Base-by-base conservation (phyloP, 2,888 invertebrate species). In the Notodonta ziczac region DNA sequence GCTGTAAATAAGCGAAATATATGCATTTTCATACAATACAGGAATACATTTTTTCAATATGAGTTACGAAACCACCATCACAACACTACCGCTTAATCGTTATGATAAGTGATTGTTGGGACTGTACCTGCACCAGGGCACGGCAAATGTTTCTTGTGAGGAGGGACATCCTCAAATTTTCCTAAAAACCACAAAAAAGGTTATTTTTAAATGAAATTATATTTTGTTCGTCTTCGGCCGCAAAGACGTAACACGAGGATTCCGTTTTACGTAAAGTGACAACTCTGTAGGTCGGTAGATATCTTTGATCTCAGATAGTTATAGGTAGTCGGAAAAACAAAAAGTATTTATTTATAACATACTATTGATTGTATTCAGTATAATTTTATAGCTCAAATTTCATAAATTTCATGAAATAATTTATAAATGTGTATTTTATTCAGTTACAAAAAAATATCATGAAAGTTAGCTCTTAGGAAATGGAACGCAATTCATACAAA, bases 111-210 rank as follows among this genome's bases (percentile, higher is more conserved):
- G 32, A 40, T 13, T 58, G 57, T 57, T 60, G 10, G 16, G 60
- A 73, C 65, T 61, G 68, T 87, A 93, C 93, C 92, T 93, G 93
- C 59, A 87, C 77, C 53, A 93, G 73, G 61, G 87, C 83, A 67
- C 92, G 88, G 70, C 88, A 85, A 72, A 91, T 74, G 72, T 89
- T 91, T 76, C 92, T 90, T 76, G 85, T 85, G 62, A 93, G 87
- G 59, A 91, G 76, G 62, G 92, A 91, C 93, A 93, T 93, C 50
- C 59, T 86, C 59, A 50, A 61, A 59, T 58, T 67, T 63, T 58
- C 56, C 35, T n/a, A 65, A 74, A 79, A 78, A 76, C 74, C 78
- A 79, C 72, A 59, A 56, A 73, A 77, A 81, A 85, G 84, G 82
- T 80, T 74, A 44, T 86, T 78, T 72, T 74, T 67, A 60, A 59